Conservation (phyloP, 2,113 vertebrate species). For the Carettochelys insculpta region DNA sequence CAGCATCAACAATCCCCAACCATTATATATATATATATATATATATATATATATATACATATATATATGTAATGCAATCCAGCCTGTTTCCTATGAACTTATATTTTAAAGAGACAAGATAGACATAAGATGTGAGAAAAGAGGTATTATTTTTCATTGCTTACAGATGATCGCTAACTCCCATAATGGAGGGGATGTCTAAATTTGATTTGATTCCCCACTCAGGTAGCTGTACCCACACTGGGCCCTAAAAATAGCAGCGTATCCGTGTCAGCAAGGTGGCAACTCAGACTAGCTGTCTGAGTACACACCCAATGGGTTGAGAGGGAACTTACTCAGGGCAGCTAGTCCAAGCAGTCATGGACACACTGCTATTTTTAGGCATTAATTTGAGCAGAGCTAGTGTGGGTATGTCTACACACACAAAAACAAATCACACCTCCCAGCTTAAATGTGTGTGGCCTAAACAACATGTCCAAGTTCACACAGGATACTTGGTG, state of each 20-base stretch:
- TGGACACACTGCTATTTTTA: not conserved
- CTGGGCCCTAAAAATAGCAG: not conserved
- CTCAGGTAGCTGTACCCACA: not conserved
- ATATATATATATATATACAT: not conserved
- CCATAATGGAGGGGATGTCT: not conserved
- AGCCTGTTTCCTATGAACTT: not conserved
- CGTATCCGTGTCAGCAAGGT: not conserved
- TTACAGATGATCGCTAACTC: not conserved
- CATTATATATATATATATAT: not conserved
- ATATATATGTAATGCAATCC: not conserved
- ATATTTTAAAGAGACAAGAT: not conserved
- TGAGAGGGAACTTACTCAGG: not conserved
- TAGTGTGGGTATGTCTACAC: not conserved
- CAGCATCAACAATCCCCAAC: not conserved
- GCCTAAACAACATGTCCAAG: not conserved
- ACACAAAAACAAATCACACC: not conserved
- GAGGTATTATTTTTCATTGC: not conserved
- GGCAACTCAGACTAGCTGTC: not conserved
- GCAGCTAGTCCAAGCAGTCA: not conserved
- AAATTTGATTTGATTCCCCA: not conserved
- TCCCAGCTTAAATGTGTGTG: not conserved
- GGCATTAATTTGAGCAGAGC: not conserved
- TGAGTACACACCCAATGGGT: not conserved
- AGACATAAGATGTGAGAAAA: not conserved
- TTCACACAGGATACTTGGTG: not conserved